Percentiles rank a stretch among this genome's conserved stretches.
phyloP scores from a whole-genome alignment of 2,888 invertebrate genomes.

The Caenorhabditis panamensis region DNA sequence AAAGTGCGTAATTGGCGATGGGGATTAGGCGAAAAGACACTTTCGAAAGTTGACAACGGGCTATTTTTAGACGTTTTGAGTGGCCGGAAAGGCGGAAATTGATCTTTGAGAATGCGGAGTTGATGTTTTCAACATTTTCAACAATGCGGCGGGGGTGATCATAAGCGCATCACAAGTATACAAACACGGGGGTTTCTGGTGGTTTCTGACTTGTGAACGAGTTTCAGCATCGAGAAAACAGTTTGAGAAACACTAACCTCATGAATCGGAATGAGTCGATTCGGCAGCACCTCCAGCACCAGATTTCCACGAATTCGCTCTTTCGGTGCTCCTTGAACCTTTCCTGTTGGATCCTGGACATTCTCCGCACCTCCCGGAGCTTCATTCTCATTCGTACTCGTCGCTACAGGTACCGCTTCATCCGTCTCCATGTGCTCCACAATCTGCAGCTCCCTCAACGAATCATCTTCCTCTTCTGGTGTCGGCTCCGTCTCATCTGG shows the following conservation, averaged over 20 bases:
- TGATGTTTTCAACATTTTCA: background rate
- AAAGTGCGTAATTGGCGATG: conserved; percentile 10
- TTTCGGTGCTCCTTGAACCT: background rate
- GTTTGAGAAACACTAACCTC: conserved; percentile 82
- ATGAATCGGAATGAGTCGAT: conserved; percentile 81
- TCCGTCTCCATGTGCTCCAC: conserved; percentile 25
- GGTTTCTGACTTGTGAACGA: too few species aligned
- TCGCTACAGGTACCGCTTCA: background rate
- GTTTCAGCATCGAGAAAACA: too few species aligned
- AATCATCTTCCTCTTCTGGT: conserved; percentile 1
- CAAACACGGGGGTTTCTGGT: too few species aligned
- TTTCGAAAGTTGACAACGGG: conserved; percentile 13
- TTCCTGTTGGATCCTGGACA: conserved; percentile 18
- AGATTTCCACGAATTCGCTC: conserved; percentile 68
- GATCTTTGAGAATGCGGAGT: conserved; percentile 10
- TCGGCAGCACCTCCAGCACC: conserved; percentile 75
- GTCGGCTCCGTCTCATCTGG: conserved; percentile 8
- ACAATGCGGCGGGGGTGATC: background rate
- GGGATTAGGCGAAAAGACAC: conserved; percentile 16
- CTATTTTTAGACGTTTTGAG: conserved; percentile 22
- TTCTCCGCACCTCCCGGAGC: background rate
- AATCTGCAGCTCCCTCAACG: background rate
- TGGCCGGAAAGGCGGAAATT: conserved; percentile 1
- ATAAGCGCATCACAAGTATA: background rate
- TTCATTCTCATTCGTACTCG: conserved; percentile 11